Conservation (phyloP, 2,888 invertebrate species). For the Protodeltote pygarga region DNA sequence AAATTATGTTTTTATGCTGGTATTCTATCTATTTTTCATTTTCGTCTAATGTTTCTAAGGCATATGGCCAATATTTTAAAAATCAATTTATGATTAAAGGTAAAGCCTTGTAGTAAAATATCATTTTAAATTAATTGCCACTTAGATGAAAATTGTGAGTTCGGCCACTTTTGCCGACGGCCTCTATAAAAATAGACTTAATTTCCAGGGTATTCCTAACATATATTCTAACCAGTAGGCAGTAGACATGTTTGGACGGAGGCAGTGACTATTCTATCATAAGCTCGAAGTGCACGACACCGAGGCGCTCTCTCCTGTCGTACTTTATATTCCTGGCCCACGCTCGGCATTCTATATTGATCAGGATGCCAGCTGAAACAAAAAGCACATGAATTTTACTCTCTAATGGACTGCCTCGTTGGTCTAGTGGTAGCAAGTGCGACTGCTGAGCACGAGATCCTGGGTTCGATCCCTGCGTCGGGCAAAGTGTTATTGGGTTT, state of each 20-base stretch:
- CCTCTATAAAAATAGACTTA: neutral
- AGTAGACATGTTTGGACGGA: conserved; percentile 26
- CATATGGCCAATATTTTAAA: no score
- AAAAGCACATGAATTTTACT: neutral
- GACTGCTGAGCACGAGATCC: no score
- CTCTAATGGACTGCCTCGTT: no score
- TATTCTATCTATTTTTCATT: neutral
- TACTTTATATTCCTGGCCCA: conserved; percentile 95
- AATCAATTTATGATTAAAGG: no score
- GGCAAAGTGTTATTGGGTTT: no score
- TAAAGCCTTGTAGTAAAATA: no score
- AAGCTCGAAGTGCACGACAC: conserved; percentile 88
- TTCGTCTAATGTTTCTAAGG: no score
- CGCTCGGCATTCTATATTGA: conserved; percentile 94
- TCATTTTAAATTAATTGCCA: no score
- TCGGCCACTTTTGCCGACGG: no score
- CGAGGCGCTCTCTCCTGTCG: conserved; percentile 88
- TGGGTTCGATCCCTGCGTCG: no score
- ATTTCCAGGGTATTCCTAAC: conserved; percentile 8
- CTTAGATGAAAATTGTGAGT: no score
- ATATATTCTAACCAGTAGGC: neutral
- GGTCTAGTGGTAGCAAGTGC: no score
- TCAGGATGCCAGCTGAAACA: conserved; percentile 86
- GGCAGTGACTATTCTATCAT: conserved; percentile 79
- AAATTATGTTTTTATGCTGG: neutral